Conservation (phyloP, 1,140 invertebrate genomes). For the Drosophila parabipectinata region DNA sequence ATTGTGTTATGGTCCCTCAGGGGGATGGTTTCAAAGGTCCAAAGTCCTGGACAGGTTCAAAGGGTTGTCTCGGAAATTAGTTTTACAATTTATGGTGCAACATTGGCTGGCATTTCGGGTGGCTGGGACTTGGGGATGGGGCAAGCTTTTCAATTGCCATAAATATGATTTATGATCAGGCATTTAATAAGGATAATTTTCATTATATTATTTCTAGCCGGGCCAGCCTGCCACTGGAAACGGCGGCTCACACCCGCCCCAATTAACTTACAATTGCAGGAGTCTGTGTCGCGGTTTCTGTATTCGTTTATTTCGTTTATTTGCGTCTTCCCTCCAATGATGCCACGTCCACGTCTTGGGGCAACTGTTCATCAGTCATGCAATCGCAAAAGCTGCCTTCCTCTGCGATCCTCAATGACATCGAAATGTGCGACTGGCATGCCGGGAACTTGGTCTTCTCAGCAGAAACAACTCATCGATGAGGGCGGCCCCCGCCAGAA, state of each 20-base stretch:
- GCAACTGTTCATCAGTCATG: conserved; percentile 59
- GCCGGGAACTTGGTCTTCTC: conserved; percentile 50
- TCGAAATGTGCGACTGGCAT: conserved; percentile 78
- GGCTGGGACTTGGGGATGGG: conserved; percentile 1
- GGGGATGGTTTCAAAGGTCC: conserved; percentile 33
- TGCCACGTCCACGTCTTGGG: conserved; percentile 4
- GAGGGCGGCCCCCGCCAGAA: conserved; percentile 48
- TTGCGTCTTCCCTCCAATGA: not conserved
- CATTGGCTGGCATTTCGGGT: not conserved
- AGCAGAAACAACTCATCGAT: conserved; percentile 15
- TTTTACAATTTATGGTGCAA: conserved; percentile 68
- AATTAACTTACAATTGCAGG: conserved; percentile 49
- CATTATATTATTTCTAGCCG: conserved; percentile 24
- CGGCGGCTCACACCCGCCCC: conserved; percentile 51
- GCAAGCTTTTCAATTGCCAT: conserved; percentile 77
- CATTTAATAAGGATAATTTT: conserved; percentile 80
- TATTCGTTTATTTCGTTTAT: too few relatives aligned
- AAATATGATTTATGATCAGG: conserved; percentile 78
- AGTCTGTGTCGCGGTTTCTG: conserved; percentile 10
- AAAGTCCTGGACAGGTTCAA: conserved; percentile 52
- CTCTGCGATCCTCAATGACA: conserved; percentile 74
- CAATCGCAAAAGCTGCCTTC: conserved; percentile 48
- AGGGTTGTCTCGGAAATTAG: conserved; percentile 76
- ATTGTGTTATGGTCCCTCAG: conserved; percentile 51
- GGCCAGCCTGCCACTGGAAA: conserved; percentile 17